Evolutionary conservation across 2,888 invertebrate species (phyloP).

Genomic region (Plebejus melissa): DNA sequence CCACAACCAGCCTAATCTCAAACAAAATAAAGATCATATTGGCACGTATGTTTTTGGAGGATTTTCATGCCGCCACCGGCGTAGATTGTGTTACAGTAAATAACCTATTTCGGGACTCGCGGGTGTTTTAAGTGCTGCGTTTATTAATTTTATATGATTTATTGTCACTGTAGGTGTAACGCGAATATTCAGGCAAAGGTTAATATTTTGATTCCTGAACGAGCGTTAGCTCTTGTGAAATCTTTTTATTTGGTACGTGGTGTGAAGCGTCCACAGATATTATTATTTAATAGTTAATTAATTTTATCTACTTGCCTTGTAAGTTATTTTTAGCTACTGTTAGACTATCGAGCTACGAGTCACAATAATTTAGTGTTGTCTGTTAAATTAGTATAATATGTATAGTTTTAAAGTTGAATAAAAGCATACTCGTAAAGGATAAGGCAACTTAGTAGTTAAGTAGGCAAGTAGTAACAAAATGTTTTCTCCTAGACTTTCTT

Average conservation of each 20-base stretch:
- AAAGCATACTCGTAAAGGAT: background rate
- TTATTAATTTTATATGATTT: conserved; percentile 24
- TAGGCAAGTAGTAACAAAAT: background rate
- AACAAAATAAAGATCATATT: conserved; percentile 23
- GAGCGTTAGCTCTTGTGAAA: background rate
- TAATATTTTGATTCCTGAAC: background rate
- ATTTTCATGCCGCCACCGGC: conserved; percentile 23
- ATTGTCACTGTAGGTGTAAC: background rate
- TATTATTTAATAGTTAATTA: background rate
- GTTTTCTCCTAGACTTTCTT: background rate
- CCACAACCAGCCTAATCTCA: conserved; percentile 24
- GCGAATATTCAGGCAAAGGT: background rate
- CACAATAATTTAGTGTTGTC: no score
- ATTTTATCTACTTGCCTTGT: background rate
- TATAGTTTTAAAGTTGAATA: background rate
- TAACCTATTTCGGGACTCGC: conserved; percentile 27
- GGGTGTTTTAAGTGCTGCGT: conserved; percentile 21
- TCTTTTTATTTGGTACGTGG: no score
- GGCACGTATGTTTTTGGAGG: background rate
- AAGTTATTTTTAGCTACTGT: background rate
- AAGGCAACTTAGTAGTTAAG: background rate
- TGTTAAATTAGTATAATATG: no score
- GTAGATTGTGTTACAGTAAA: conserved; percentile 30
- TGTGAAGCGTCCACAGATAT: no score
- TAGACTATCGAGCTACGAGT: no score